These are phyloP conservation scores for Cephus nigrinus DNA, from an alignment of 2,888 invertebrate species.

Conservation along the genomic window DNA sequence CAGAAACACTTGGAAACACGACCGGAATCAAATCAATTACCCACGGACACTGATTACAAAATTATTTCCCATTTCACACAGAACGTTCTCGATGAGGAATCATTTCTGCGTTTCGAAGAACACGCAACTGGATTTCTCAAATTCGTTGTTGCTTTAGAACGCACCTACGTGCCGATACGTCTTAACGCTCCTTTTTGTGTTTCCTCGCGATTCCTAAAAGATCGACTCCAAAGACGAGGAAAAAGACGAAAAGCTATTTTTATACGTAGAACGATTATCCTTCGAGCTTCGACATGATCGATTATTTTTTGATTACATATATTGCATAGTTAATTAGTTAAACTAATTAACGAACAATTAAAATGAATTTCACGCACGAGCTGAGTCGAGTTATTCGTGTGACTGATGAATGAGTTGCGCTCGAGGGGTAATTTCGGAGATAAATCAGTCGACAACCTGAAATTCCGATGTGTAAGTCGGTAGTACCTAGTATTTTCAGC, in stretches of 20 bases:
- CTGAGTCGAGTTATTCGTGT: constrained; percentile 44
- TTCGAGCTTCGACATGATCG: not conserved
- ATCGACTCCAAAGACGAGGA: not conserved
- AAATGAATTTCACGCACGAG: constrained; percentile 52
- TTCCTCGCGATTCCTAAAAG: not conserved
- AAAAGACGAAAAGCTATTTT: not conserved
- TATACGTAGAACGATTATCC: not conserved
- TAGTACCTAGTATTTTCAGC: not conserved
- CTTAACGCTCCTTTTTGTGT: too few relatives aligned
- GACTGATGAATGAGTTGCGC: constrained; percentile 25
- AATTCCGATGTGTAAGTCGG: not conserved
- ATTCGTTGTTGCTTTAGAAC: too few relatives aligned
- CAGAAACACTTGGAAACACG: not conserved
- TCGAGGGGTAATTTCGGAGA: constrained; percentile 28
- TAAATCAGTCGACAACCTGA: constrained; percentile 34
- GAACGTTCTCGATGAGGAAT: not conserved
- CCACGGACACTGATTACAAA: constrained; percentile 21
- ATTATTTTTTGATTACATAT: constrained; percentile 25
- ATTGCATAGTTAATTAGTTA: constrained; percentile 41
- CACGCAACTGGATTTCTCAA: not conserved
- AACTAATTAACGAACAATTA: constrained; percentile 57
- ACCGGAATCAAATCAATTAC: not conserved
- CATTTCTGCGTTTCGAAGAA: not conserved
- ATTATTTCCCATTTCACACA: constrained; percentile 16
- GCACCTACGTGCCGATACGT: too few relatives aligned